Evolutionary conservation across 2,888 invertebrate genomes (phyloP).

Genomic region (Cheilosia urbana): DNA sequence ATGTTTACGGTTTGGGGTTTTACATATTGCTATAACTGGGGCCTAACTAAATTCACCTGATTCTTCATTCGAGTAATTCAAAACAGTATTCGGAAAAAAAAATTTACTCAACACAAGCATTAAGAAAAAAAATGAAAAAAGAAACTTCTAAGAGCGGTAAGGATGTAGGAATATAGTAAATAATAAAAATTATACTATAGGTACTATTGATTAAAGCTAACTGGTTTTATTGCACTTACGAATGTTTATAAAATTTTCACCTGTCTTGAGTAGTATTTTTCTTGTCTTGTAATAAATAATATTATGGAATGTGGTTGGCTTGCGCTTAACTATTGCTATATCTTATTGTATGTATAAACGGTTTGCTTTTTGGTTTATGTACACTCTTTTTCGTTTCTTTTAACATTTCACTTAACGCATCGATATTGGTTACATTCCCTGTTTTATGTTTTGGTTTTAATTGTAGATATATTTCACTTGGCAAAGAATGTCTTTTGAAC

Average conservation of each 20-base stretch:
- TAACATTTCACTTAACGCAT: constrained; percentile 53
- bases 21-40: no score
- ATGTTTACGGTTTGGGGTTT: no score
- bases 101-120: constrained; percentile 26
- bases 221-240: constrained; percentile 74
- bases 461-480: constrained; percentile 8
- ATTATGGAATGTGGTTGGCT: constrained; percentile 69
- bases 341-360: constrained; percentile 37
- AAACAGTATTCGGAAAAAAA: not conserved
- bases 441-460: constrained; percentile 14
- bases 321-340: constrained; percentile 68
- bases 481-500: constrained; percentile 63
- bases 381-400: constrained; percentile 64
- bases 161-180: constrained; percentile 39
- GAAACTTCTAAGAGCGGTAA: constrained; percentile 55
- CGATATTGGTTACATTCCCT: constrained; percentile 44
- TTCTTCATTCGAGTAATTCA: constrained; percentile 21
- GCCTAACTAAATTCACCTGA: not conserved
- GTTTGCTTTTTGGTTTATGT: constrained; percentile 52
- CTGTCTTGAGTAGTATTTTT: constrained; percentile 56
- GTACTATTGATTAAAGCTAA: constrained; percentile 75
- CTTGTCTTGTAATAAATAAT: constrained; percentile 45
- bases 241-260: constrained; percentile 58
- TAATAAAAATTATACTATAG: constrained; percentile 58
- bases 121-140: constrained; percentile 23